Evolutionary conservation across 1,140 invertebrate species (phyloP).

Genomic region (Mylabris phalerata): DNA sequence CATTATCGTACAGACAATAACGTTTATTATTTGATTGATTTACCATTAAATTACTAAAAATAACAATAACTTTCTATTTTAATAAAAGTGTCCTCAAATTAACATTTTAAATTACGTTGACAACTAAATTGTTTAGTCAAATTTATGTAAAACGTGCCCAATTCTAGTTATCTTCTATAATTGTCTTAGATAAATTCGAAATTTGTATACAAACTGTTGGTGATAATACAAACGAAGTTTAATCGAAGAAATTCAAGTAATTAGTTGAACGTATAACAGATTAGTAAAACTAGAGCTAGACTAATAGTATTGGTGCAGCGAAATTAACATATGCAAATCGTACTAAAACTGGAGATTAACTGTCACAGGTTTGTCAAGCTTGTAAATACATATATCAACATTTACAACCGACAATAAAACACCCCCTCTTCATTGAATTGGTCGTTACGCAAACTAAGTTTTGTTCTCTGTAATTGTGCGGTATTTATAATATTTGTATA

Average conservation of each 20-base stretch:
- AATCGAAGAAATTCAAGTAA: slow-evolving; percentile 19
- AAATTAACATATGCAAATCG: slow-evolving; percentile 35
- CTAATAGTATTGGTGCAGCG: slow-evolving; percentile 14
- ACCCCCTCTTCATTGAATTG: slow-evolving; percentile 5
- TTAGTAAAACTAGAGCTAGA: slow-evolving; percentile 19
- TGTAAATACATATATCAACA: slow-evolving; percentile 12
- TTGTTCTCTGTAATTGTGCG: slow-evolving; percentile 1
- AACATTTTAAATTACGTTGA: too few species aligned
- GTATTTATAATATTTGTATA: too few species aligned
- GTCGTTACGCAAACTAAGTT: slow-evolving; percentile 7
- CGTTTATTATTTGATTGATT: too few species aligned
- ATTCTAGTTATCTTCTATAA: too few species aligned
- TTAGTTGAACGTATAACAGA: slow-evolving; percentile 16
- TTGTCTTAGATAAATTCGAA: too few species aligned
- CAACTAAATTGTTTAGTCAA: too few species aligned
- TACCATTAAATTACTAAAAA: too few species aligned
- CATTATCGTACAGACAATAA: neutral
- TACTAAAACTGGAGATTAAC: slow-evolving; percentile 31
- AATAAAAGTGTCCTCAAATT: too few species aligned
- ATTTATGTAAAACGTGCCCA: too few species aligned
- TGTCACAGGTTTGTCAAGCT: slow-evolving; percentile 33
- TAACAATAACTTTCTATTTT: too few species aligned
- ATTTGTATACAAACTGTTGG: too few species aligned
- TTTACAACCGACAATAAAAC: slow-evolving; percentile 6
- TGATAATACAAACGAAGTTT: neutral